Evolutionary conservation across 2,888 invertebrate genomes (phyloP), one percentile per base, ranked within the genome.

Genomic region (Bombylius major): DNA sequence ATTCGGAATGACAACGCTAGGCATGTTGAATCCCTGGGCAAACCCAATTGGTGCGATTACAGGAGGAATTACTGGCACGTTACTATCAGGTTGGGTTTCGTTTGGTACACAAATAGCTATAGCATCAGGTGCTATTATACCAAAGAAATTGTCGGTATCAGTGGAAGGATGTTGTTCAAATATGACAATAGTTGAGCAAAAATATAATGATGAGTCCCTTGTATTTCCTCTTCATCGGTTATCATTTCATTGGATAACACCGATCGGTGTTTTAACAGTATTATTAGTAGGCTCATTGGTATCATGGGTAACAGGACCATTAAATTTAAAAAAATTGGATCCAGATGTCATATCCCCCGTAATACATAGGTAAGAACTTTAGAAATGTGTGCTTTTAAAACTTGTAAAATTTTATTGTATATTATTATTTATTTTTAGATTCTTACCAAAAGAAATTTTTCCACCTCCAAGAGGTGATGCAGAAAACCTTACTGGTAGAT

Each of bases 201-300:
- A 59, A 7, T 65, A 65, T 61, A 63, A 63, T 4, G 75, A 78
- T 60, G 77, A 78, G 66, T 77, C 78, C 5, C 68, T 74, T 53
- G 77, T 85, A 50, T 89, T 87, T 69, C 85, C 86, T 0, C 68
- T 89, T 13, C 89, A 88, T 73, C 82, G 86, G 11, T 66, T 90
- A 49, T 89, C 89, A 0, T 90, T 87, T 70, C 83, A 88, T 68
- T 89, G 89, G 89, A 84, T 89, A 57, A 84, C 87, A 46, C 84
- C 86, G 0, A 76, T 87, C 53, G 89, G 89, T 0, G 77, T 86
- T 1, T 52, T 78, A 0, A 78, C 83, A 0, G 86, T 86, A 0
- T 66, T 89, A 31, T 56, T 81, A 0, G 83, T 89, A 0, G 90
- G 89, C 0, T 75, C 81, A 4, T 63, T 84, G 14, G 82, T 84